Evolutionary conservation across 2,113 vertebrate genomes (phyloP).

Genomic region (Hypanus sabinus): DNA sequence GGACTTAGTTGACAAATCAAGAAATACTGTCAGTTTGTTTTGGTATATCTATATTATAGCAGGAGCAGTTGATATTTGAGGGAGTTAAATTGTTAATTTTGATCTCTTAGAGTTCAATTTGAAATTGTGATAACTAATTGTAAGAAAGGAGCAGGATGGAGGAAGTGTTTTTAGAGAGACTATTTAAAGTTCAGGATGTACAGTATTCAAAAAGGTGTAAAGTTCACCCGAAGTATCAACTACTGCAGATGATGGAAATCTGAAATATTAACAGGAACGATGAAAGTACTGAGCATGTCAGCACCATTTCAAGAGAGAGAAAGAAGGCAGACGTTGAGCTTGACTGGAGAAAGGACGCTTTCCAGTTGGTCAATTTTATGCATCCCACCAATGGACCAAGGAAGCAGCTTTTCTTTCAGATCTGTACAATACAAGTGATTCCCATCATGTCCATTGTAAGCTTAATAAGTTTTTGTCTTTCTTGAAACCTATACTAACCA

Average conservation of each 20-base stretch:
- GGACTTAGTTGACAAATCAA: background rate
- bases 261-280: too few relatives aligned
- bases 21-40: background rate
- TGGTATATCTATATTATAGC: background rate
- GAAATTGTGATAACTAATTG: background rate
- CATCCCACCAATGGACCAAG: background rate
- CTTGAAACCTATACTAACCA: background rate
- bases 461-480: conserved; percentile 1
- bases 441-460: background rate
- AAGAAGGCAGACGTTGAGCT: too few relatives aligned
- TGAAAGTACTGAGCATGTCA: too few relatives aligned
- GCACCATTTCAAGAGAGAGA: too few relatives aligned
- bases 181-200: background rate
- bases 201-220: too few relatives aligned
- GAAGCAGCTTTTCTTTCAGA: background rate
- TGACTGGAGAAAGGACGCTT: background rate
- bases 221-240: too few relatives aligned
- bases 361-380: background rate
- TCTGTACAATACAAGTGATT: background rate
- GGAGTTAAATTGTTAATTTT: background rate
- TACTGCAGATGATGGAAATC: too few relatives aligned
- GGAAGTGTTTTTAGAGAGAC: background rate
- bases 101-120: background rate
- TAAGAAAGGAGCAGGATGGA: background rate
- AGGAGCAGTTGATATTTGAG: background rate